Percentiles rank a stretch among this genome's conserved stretches.
Evolutionary conservation across 2,797 vertebrate genomes (phyloP).

Genomic region (Gadopsis marmoratus): DNA sequence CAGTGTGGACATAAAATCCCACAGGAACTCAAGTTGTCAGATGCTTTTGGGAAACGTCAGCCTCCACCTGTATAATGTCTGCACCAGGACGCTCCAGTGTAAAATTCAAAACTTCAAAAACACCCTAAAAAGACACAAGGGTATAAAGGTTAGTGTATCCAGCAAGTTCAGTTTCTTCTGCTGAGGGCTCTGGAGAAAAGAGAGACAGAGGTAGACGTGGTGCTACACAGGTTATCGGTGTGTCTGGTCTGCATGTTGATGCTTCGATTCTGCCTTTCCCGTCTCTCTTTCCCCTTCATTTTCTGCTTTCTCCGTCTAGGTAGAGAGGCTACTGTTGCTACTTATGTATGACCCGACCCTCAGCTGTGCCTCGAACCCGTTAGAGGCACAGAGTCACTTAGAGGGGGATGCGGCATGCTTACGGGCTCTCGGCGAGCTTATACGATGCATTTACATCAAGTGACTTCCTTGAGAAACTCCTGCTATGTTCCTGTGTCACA

Average conservation of each 20-base stretch:
- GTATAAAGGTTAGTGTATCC: conserved; percentile 43
- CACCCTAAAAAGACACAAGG: conserved; percentile 68
- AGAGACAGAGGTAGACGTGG: conserved; percentile 68
- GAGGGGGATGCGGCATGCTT: conserved; percentile 16
- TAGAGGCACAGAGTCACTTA: conserved; percentile 33
- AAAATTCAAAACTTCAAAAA: conserved; percentile 62
- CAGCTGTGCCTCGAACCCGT: conserved; percentile 32
- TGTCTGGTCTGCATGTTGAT: conserved; percentile 47
- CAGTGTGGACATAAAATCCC: background rate
- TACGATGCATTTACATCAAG: conserved; percentile 58
- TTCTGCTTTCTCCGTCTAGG: conserved; percentile 53
- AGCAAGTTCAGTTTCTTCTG: conserved; percentile 63
- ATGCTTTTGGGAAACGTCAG: conserved; percentile 61
- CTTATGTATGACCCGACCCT: conserved; percentile 36
- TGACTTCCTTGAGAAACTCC: conserved; percentile 54
- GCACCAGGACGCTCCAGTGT: conserved; percentile 75
- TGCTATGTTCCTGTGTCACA: conserved; percentile 26
- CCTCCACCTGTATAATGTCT: conserved; percentile 57
- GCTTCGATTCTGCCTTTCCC: conserved; percentile 45
- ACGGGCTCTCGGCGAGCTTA: conserved; percentile 37
- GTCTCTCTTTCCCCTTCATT: conserved; percentile 45
- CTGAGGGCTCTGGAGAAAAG: conserved; percentile 48
- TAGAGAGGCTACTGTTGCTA: conserved; percentile 67
- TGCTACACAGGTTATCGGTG: conserved; percentile 57
- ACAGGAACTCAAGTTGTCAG: conserved; percentile 20